Base-by-base conservation (phyloP, 2,888 invertebrate genomes). In the Brachylomia viminalis region DNA sequence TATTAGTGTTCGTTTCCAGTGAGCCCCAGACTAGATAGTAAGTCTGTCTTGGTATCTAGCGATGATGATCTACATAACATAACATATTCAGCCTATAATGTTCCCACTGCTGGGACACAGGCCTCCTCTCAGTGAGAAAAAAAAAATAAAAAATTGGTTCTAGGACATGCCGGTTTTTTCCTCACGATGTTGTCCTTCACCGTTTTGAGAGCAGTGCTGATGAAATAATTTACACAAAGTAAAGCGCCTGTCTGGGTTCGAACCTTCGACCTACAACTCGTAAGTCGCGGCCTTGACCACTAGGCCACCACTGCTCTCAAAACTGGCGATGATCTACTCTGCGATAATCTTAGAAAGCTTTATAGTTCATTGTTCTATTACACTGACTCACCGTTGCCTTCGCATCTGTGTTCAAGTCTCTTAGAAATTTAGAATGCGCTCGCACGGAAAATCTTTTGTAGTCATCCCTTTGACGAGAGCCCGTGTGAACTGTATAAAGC, bases 361-460 rank as follows among this genome's bases (percentile, higher is more conserved):
- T n/a, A n/a, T n/a, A 33, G 58, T 8, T 2, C 3, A 23, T 49
- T 70, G n/a, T 76, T 77, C 77, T 66, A 30, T 69, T 33, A 49
- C 47, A 70, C 38, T 72, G 38, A 71, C 13, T 72, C 13, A 47
- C 15, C 47, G 67, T 52, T 27, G 13, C 11, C 23, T n/a, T 54
- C 4, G 49, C 56, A 30, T 67, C 15, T 69, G 15, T 20, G n/a
- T 30, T n/a, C 15, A 66, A 58, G 23, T 58, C 52, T 70, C 67
- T 69, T n/a, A 59, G 54, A 75, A 75, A 52, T 62, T 80, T 13
- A 33, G 52, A 23, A 69, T n/a, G 62, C 72, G 20, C 13, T 75
- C 61, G 49, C 8, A 10, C 38, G 76, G 62, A 83, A 75, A 70
- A 38, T 64, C 70, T 65, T 75, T 80, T 84, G 80, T 58, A n/a